Evolutionary conservation across 2,113 vertebrate genomes (phyloP).

Genomic region (Poicephalus meyeri): DNA sequence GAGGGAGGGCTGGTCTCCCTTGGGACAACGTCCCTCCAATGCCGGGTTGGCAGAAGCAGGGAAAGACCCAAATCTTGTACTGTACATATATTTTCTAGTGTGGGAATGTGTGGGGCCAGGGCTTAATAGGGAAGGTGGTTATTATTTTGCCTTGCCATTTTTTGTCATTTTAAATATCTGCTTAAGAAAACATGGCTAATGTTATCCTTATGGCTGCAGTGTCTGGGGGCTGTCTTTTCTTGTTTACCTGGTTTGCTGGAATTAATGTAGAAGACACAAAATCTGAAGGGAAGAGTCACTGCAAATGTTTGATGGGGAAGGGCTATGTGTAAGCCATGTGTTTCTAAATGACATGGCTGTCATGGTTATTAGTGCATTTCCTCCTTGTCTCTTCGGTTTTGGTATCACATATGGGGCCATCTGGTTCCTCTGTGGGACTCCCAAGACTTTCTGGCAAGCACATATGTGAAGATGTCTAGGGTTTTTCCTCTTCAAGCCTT

Average conservation of each 20-base stretch:
- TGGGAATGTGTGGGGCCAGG: background rate
- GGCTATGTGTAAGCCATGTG: background rate
- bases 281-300: background rate
- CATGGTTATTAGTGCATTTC: background rate
- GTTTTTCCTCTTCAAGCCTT: constrained; percentile 2
- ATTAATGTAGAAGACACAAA: background rate
- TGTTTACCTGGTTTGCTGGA: background rate
- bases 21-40: accelerated
- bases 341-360: background rate
- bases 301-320: background rate
- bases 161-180: background rate
- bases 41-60: background rate
- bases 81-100: accelerated
- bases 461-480: background rate
- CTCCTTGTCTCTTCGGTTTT: background rate
- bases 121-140: background rate
- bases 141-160: background rate
- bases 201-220: background rate
- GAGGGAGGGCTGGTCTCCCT: background rate
- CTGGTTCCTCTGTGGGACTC: constrained; percentile 51
- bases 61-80: background rate
- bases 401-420: constrained; percentile 20
- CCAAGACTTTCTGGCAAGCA: constrained; percentile 25
- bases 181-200: background rate
- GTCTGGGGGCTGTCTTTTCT: background rate